A percentile compares a stretch with the other conserved stretches of the same genome.
Evolutionary conservation across 2,797 vertebrate genomes (phyloP).

Genomic region (Hemibagrus guttatus): DNA sequence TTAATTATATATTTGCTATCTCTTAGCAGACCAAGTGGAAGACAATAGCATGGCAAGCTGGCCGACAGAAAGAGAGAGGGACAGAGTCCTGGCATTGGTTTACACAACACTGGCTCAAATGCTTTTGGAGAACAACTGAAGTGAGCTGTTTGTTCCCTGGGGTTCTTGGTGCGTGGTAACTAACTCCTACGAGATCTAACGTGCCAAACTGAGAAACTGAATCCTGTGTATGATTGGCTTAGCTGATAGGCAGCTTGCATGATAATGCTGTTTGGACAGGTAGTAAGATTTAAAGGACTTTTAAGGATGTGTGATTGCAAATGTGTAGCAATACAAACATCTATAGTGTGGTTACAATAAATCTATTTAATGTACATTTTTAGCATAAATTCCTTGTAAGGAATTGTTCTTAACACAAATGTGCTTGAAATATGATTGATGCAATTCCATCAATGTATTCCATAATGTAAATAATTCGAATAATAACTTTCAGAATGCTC

Average conservation of each 20-base stretch:
- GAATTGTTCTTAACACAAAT: background rate
- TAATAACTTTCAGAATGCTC: background rate
- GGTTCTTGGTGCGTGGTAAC: constrained; percentile 24
- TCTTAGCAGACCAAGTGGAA: constrained; percentile 58
- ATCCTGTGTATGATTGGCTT: constrained; percentile 38
- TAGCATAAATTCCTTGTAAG: background rate
- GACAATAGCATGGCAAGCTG: constrained; percentile 53
- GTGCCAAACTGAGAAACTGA: constrained; percentile 45
- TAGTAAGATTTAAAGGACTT: background rate
- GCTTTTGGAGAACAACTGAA: constrained; percentile 32
- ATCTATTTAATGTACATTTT: background rate
- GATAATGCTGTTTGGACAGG: constrained; percentile 1
- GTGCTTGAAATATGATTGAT: background rate
- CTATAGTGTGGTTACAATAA: background rate
- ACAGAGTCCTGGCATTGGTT: constrained; percentile 3
- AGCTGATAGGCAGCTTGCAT: constrained; percentile 29
- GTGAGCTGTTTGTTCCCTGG: constrained; percentile 22
- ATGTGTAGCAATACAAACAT: background rate
- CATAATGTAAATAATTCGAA: background rate
- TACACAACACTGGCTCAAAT: constrained; percentile 35
- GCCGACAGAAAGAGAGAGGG: constrained; percentile 20
- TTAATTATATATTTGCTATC: constrained; percentile 60
- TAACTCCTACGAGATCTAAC: constrained; percentile 40
- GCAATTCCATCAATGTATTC: background rate
- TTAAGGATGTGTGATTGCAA: background rate